Evolutionary conservation across 2,888 invertebrate genomes (phyloP).

Genomic region (Acronicta alni): DNA sequence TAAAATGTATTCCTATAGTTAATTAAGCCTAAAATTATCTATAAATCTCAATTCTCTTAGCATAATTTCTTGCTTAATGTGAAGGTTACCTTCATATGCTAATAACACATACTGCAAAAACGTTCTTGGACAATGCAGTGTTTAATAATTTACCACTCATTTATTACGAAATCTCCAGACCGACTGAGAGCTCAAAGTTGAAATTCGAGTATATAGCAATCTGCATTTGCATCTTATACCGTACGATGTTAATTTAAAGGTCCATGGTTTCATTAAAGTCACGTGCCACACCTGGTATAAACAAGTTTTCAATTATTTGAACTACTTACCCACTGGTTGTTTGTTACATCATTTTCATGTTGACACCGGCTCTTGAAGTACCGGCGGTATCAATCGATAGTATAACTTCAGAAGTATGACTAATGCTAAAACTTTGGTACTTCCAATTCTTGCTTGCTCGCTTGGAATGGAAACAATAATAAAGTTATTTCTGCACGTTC

Average conservation of each 20-base stretch:
- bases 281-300: no score
- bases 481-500: neutral
- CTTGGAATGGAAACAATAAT: neutral
- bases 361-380: neutral
- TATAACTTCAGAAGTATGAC: conserved; percentile 1
- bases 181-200: no score
- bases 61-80: conserved; percentile 7
- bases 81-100: conserved; percentile 27
- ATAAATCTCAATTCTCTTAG: conserved; percentile 25
- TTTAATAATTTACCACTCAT: no score
- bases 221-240: no score
- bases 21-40: conserved; percentile 14
- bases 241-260: no score
- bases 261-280: no score
- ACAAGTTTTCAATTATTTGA: no score
- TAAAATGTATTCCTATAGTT: conserved; percentile 7
- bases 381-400: neutral
- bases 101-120: neutral
- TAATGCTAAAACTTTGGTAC: neutral
- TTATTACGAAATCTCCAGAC: no score
- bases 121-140: neutral
- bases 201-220: no score
- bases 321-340: no score
- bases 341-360: neutral
- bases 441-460: neutral